Conservation (phyloP, 1,140 invertebrate genomes). For the Polypedilum vanderplanki region DNA sequence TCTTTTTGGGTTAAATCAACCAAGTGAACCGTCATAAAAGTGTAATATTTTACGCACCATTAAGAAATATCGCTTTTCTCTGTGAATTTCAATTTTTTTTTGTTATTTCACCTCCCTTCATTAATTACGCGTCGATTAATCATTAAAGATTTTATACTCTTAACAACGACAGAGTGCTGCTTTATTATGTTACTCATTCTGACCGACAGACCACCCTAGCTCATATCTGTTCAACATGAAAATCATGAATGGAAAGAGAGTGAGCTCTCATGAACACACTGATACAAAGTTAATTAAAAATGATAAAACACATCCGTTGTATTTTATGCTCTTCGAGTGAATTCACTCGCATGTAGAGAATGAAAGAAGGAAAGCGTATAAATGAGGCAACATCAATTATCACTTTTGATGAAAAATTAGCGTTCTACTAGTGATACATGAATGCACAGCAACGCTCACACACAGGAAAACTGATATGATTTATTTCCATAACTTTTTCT, state of each 20-base stretch:
- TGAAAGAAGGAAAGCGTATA: not conserved
- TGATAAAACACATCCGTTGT: slow-evolving; percentile 21
- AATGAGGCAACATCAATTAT: slow-evolving; percentile 22
- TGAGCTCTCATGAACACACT: not conserved
- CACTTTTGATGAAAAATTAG: slow-evolving; percentile 28
- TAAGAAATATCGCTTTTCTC: too few species aligned
- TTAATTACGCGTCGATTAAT: slow-evolving; percentile 7
- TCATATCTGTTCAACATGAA: not conserved
- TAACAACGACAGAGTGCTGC: too few species aligned
- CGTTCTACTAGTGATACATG: not conserved
- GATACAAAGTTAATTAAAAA: slow-evolving; percentile 28
- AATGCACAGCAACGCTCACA: not conserved
- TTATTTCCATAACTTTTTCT: not conserved
- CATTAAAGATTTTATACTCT: not conserved
- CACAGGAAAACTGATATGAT: not conserved
- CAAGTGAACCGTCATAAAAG: too few species aligned
- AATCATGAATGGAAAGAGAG: not conserved
- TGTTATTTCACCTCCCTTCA: not conserved
- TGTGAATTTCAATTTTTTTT: too few species aligned
- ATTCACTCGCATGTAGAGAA: not conserved
- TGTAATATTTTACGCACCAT: too few species aligned
- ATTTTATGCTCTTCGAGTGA: too few species aligned
- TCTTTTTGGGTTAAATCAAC: too few species aligned
- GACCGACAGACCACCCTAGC: not conserved
- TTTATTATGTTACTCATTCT: too few species aligned